Conservation (phyloP, 2,113 vertebrate species). For the Corvus cornix region DNA sequence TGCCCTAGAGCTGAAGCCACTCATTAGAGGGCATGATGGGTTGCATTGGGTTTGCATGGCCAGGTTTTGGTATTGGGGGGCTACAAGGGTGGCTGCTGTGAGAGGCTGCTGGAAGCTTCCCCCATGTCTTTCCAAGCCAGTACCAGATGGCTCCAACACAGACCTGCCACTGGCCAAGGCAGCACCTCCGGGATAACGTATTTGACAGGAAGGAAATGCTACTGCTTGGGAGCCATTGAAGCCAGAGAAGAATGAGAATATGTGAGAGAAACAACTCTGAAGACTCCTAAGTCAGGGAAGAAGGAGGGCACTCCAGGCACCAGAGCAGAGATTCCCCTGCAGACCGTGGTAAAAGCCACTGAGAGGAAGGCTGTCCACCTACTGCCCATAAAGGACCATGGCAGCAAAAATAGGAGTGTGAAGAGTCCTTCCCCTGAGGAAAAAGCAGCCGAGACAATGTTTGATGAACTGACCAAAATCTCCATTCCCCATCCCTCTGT, state of each 20-base stretch:
- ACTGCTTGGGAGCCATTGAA: background rate
- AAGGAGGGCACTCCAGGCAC: background rate
- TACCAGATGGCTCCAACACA: background rate
- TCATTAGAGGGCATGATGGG: background rate
- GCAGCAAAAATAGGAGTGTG: background rate
- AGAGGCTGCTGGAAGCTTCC: background rate
- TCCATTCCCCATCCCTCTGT: background rate
- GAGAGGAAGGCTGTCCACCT: background rate
- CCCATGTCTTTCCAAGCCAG: too few species aligned
- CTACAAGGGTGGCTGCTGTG: background rate
- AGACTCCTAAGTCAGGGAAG: background rate
- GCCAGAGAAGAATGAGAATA: background rate
- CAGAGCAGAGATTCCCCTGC: background rate
- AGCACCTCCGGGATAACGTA: rapidly evolving
- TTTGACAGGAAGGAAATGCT: background rate
- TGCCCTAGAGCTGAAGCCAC: background rate
- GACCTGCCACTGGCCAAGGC: rapidly evolving
- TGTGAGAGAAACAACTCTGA: background rate
- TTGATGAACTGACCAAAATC: background rate
- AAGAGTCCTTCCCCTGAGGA: background rate
- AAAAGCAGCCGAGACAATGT: background rate
- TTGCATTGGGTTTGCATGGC: background rate
- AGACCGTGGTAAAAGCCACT: background rate
- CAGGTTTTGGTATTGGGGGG: background rate
- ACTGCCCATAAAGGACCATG: background rate